Evolutionary conservation across 2,797 vertebrate genomes (phyloP).

Genomic region (Sciurus carolinensis): DNA sequence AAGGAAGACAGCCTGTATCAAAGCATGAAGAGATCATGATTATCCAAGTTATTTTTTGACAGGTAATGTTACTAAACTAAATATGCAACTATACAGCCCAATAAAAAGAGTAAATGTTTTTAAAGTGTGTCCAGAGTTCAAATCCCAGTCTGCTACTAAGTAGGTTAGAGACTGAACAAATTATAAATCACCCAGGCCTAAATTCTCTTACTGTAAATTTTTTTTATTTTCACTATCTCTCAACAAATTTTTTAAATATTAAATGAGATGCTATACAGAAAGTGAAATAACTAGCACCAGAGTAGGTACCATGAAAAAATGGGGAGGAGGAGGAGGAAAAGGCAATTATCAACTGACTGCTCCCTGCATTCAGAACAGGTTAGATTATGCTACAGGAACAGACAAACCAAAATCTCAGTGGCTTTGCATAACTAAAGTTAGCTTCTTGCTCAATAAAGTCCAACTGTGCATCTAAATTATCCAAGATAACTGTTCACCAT

Average conservation of each 20-base stretch:
- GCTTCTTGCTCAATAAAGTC: background rate
- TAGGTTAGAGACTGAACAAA: background rate
- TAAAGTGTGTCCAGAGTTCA: background rate
- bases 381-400: background rate
- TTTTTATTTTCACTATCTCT: background rate
- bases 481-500: background rate
- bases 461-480: background rate
- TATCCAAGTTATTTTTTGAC: background rate
- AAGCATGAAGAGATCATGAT: background rate
- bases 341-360: no score
- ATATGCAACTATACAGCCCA: background rate
- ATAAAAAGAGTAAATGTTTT: background rate
- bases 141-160: background rate
- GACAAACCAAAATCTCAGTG: background rate
- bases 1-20: background rate
- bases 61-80: conserved; percentile 1
- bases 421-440: background rate
- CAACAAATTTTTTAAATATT: background rate
- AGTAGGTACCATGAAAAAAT: background rate
- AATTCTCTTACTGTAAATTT: background rate
- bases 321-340: background rate
- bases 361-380: background rate
- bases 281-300: background rate
- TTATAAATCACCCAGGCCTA: background rate
- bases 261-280: background rate